phyloP scores from a whole-genome alignment of 2,113 vertebrate species.

The Oreotrochilus melanogaster region DNA sequence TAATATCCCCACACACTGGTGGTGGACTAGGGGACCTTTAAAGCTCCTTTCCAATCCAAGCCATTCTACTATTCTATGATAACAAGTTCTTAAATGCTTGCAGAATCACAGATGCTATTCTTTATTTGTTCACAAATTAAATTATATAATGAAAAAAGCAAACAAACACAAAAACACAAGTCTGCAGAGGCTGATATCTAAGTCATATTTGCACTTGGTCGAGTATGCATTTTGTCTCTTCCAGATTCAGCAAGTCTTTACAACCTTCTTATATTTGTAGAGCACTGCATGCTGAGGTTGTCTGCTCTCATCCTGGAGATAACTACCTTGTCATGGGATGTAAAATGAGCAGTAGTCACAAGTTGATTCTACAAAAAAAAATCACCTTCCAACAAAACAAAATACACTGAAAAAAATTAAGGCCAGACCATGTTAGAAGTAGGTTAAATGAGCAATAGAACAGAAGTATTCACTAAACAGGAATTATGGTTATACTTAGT shows the following conservation, averaged over 20 bases:
- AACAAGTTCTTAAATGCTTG: neutral
- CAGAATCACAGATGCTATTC: neutral
- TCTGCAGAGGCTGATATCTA: neutral
- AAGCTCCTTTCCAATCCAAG: too few relatives aligned
- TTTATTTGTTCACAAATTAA: neutral
- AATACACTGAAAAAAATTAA: neutral
- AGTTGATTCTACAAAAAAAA: neutral
- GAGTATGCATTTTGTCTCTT: neutral
- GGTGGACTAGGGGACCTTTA: too few relatives aligned
- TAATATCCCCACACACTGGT: too few relatives aligned
- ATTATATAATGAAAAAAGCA: neutral
- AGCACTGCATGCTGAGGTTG: neutral
- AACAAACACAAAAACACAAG: neutral
- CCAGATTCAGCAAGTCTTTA: neutral
- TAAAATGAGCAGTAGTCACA: neutral
- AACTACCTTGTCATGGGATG: neutral
- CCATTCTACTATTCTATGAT: too few relatives aligned
- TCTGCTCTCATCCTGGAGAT: neutral
- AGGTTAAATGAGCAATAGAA: neutral
- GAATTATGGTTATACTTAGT: neutral
- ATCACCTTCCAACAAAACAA: neutral
- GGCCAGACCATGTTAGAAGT: neutral
- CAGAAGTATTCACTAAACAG: neutral
- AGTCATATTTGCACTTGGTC: neutral
- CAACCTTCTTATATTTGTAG: neutral